Evolutionary conservation across 2,888 invertebrate genomes (phyloP), one percentile per base, ranked within the genome.

Genomic region (Molorchus minor): DNA sequence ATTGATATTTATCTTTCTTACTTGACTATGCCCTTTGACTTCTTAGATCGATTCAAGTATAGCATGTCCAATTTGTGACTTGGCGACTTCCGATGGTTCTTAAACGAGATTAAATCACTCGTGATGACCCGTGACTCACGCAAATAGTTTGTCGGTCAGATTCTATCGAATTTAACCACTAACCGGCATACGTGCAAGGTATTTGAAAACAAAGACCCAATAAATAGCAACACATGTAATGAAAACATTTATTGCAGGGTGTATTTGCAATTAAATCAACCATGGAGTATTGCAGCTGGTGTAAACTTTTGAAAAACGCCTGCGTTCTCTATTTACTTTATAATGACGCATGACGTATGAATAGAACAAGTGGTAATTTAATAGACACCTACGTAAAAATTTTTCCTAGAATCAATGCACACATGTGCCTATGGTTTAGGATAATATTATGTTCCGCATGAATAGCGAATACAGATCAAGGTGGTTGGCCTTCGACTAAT

Each of bases 151-250:
- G 38, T 45, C 54, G 49, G 47, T 21, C 47, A 43, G 43, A 36
- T 49, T 43, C 12, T 49, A 56, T 41, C 43, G n/a, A 16, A 56
- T 49, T 38, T 49, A 49, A 49, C 52, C 41, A 41, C 52, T 29
- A 25, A 20, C 49, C 49, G 17, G 52, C 52, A 52, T 40, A 30
- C 45, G 15, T 40, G 30, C 57, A 12, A 46, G 35, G 36, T 38
- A 63, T 53, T 58, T 61, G 56, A 54, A 53, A 58, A 64, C 61
- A 64, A 58, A 64, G 56, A 36, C 29, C 7, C 49, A 35, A 64
- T 58, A 61, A 58, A 64, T 56, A 58, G 43, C 53, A 56, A 61
- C 64, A 64, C 58, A 58, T 64, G 61, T 61, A 47, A 46, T 53
- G 46, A 47, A 53, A 56, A 40, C 20, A 12, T 40, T 40, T 52